Evolutionary conservation across 2,797 vertebrate species (phyloP), one percentile per base, ranked within the genome.

Genomic region (Lates japonicus): DNA sequence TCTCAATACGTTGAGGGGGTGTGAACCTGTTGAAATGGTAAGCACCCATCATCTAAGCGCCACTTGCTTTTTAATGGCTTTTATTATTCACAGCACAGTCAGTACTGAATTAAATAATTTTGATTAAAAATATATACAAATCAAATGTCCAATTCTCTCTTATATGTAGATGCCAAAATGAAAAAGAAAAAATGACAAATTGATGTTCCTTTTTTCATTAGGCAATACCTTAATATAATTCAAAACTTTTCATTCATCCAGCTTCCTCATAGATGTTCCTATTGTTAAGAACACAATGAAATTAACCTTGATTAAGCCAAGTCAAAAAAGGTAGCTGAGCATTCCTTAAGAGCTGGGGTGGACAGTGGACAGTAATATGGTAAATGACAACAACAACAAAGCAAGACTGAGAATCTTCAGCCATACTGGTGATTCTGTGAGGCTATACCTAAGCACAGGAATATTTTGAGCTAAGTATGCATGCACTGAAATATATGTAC

Each of bases 21-120:
- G 41, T 33, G 72, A 70, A 75, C 76, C 64, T 76, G 46, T 80
- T 73, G 62, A 80, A 75, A 66, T 48, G 41, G 20, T 77, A 61
- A 78, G 78, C 70, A 78, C 48, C 52, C 17, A 59, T 76, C 62
- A 69, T 62, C 59, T 68, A 41, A 80, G 63, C 68, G 52, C 54
- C 65, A 62, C 48, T 75, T 16, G 9, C 11, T 60, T 78, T 72
- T 70, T 71, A 80, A 76, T 55, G 2, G 25, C 39, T 67, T 29
- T 66, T 68, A 57, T 83, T 5, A 13, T 42, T 84, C 78, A 64
- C 33, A 52, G 46, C 31, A 3, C 37, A 58, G 57, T 20, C 49
- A 46, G 33, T 49, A 5, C 35, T 54, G 10, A 69, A 81, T 59
- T 11, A n/a, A 75, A 65, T 60, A 48, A 20, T 67, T 51, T 29